Evolutionary conservation across 2,113 vertebrate species (phyloP), one percentile per base, ranked within the genome.

Genomic region (Alethe diademata): DNA sequence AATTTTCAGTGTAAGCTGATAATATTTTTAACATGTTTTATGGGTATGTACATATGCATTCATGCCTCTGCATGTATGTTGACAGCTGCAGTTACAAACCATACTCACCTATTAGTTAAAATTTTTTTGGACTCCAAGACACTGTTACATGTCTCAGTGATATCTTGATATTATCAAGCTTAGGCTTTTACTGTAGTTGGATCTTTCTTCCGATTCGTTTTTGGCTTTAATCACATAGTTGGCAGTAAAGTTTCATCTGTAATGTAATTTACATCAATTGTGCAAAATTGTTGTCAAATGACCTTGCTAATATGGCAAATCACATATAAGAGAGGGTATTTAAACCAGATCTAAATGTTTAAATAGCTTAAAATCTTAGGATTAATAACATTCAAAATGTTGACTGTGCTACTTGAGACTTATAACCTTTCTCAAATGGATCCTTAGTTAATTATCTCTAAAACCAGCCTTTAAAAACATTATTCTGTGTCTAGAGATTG

Each of bases 351-450:
- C 83, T 96, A 94, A 93, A 91, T 94, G 88, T 97, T 96, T 96
- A 93, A 95, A 94, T 84, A 86, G 81, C 83, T 95, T 95, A 75
- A 92, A 95, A 84, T 91, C 67, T 79, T 83, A 67, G 50, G 47
- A 94, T 88, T 96, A 97, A 94, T 96, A 97, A 73, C 54, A 91
- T 88, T 96, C 80, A 95, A 90, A 96, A 95, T 95, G 92, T 97
- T 97, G 95, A 93, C 93, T 91, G 72, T 91, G 38, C 75, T 94
- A 58, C 70, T 95, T 91, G 93, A 97, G 75, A 91, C 69, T 88
- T 91, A 82, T 82, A 97, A 97, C 95, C 95, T 97, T 97, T 97
- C 90, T 95, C 65, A 92, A 95, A 96, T 88, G 56, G 84, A 88
- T 95, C 43, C 58, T 95, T 82, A 88, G 84, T 95, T 97, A 95